Evolutionary conservation across 1,140 invertebrate genomes (phyloP).

Genomic region (Spodoptera frugiperda): DNA sequence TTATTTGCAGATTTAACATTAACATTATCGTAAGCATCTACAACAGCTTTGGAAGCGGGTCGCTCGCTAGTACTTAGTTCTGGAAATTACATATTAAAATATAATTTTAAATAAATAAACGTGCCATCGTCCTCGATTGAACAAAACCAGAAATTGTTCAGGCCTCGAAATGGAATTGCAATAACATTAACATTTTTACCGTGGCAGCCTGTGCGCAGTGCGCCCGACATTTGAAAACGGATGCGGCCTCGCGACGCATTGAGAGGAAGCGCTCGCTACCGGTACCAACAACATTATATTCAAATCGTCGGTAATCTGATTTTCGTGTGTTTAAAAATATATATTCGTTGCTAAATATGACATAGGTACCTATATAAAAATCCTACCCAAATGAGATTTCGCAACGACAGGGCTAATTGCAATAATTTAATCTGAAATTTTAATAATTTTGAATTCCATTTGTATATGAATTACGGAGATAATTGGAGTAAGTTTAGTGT

Average conservation of each 20-base stretch:
- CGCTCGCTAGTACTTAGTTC: background rate
- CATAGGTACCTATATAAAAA: too few relatives aligned
- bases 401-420: background rate
- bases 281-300: background rate
- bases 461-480: too few relatives aligned
- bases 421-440: background rate
- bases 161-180: slow-evolving; percentile 44
- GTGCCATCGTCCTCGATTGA: slow-evolving; percentile 41
- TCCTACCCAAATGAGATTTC: too few relatives aligned
- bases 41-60: background rate
- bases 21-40: background rate
- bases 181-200: slow-evolving; percentile 52
- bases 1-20: background rate
- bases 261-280: slow-evolving; percentile 38
- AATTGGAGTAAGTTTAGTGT: too few relatives aligned
- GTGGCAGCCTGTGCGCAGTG: slow-evolving; percentile 23
- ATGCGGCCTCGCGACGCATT: slow-evolving; percentile 45
- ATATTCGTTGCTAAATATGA: too few relatives aligned
- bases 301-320: background rate
- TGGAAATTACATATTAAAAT: background rate
- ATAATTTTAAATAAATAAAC: slow-evolving; percentile 17
- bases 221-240: slow-evolving; percentile 48
- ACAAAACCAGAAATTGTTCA: slow-evolving; percentile 53
- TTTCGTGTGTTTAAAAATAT: background rate
- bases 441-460: too few relatives aligned